Evolutionary conservation across 1,140 invertebrate genomes (phyloP).

Genomic region (Drosophila eugracilis): DNA sequence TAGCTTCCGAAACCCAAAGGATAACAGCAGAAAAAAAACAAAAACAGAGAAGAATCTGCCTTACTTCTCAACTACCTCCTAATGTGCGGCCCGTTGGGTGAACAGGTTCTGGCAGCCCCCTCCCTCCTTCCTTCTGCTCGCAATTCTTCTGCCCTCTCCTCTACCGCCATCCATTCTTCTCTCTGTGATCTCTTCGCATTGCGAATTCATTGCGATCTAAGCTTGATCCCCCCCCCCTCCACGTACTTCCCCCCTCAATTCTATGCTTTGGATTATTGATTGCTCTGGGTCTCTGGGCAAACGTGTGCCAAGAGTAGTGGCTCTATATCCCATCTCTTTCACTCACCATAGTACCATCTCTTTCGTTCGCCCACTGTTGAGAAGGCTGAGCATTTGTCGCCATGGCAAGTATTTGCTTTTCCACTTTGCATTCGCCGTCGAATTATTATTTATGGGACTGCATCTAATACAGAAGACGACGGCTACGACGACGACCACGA

Average conservation of each 20-base stretch:
- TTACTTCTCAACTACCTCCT: constrained; percentile 49
- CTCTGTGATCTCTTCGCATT: constrained; percentile 10
- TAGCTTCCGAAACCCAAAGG: constrained; percentile 37
- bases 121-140: not conserved
- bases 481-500: too few species aligned
- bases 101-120: constrained; percentile 28
- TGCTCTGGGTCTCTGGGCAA: constrained; percentile 80
- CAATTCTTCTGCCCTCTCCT: not conserved
- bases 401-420: constrained; percentile 62
- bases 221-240: constrained; percentile 10
- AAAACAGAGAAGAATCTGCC: constrained; percentile 36
- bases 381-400: constrained; percentile 61
- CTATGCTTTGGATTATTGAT: constrained; percentile 65
- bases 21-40: constrained; percentile 34
- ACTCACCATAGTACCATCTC: too few species aligned
- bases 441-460: constrained; percentile 78
- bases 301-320: constrained; percentile 46
- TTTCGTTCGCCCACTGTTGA: not conserved
- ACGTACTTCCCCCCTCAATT: too few species aligned
- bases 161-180: not conserved
- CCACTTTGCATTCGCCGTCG: constrained; percentile 62
- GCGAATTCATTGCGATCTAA: constrained; percentile 44
- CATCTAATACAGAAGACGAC: constrained; percentile 60
- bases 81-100: constrained; percentile 51
- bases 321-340: not conserved